These are phyloP conservation scores for Meiosimyza platycephala DNA, from an alignment of 2,888 invertebrate species.

Conservation along the genomic window DNA sequence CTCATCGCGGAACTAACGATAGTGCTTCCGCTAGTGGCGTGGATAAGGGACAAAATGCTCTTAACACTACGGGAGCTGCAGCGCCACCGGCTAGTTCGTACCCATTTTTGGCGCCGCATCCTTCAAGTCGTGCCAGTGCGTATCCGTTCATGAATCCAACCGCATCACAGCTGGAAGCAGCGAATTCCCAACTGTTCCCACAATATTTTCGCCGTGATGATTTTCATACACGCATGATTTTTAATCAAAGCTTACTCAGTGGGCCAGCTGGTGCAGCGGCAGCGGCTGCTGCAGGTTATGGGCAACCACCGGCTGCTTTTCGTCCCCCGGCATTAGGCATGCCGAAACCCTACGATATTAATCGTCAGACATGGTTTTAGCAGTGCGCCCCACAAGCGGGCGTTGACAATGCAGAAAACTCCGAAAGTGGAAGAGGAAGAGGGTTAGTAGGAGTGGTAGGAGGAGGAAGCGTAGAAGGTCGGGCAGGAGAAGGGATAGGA, in stretches of 20 bases:
- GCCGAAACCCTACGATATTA: constrained; percentile 80
- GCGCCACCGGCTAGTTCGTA: constrained; percentile 68
- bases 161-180: constrained; percentile 70
- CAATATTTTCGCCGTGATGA: constrained; percentile 78
- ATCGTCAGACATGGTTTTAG: constrained; percentile 78
- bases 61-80: constrained; percentile 67
- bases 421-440: neutral
- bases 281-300: constrained; percentile 73
- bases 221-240: constrained; percentile 73
- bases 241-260: constrained; percentile 63
- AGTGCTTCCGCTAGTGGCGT: constrained; percentile 47
- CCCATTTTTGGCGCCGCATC: constrained; percentile 73
- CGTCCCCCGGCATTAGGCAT: constrained; percentile 71
- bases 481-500: no score
- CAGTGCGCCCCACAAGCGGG: constrained; percentile 57
- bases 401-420: constrained; percentile 1
- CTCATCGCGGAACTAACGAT: constrained; percentile 61
- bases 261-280: constrained; percentile 72
- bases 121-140: constrained; percentile 68
- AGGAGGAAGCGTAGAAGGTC: no score
- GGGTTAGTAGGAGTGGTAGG: no score
- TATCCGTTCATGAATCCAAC: constrained; percentile 73
- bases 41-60: constrained; percentile 68
- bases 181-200: constrained; percentile 77
- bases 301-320: constrained; percentile 74